Conservation (phyloP, 2,113 vertebrate species). For the Atrichornis clamosus region DNA sequence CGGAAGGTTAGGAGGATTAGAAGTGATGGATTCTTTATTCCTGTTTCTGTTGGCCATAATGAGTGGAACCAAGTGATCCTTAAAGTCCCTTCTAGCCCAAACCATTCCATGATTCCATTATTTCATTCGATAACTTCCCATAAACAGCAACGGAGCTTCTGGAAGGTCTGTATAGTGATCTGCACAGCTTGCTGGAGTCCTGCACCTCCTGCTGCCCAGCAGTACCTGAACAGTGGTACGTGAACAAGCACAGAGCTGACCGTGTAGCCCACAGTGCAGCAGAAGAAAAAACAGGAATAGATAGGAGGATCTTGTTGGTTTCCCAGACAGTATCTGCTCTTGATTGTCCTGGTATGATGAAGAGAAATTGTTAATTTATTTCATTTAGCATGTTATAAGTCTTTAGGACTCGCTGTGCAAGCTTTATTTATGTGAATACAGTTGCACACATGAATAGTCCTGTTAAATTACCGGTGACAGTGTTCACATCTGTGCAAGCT, state of each 20-base stretch:
- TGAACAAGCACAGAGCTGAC: not conserved
- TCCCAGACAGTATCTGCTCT: not conserved
- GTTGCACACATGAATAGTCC: not conserved
- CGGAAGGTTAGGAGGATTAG: not conserved
- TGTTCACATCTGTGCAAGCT: not conserved
- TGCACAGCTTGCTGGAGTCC: not conserved
- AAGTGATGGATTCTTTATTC: not conserved
- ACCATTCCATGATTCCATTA: not conserved
- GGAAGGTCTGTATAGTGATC: not conserved
- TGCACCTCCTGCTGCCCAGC: not conserved
- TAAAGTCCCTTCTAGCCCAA: not conserved
- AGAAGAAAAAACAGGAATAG: not conserved
- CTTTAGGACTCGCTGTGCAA: not conserved
- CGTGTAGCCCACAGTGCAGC: fast-evolving
- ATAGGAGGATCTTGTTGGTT: not conserved
- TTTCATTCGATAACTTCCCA: not conserved
- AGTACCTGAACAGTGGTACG: fast-evolving
- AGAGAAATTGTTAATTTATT: not conserved
- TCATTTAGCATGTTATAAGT: not conserved
- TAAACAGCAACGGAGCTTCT: not conserved
- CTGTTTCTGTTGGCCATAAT: not conserved
- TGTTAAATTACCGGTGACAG: not conserved
- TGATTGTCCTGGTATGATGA: not conserved
- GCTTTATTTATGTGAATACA: not conserved
- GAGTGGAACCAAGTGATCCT: not conserved